phyloP scores from a whole-genome alignment of 2,113 vertebrate species.

The Calyptomena viridis region DNA sequence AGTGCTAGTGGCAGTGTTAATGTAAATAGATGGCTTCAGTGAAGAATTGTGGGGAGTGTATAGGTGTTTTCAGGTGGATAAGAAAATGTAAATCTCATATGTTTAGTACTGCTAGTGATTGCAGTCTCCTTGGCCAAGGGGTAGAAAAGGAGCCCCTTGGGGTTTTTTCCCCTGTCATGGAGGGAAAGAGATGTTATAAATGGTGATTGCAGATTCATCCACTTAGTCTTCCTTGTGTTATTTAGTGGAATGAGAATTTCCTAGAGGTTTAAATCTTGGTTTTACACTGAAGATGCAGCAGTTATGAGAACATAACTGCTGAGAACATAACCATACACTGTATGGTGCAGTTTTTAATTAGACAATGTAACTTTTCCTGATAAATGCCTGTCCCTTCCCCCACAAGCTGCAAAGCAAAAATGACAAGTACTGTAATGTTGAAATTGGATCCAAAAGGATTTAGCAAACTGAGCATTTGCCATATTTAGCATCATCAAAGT shows the following conservation, averaged over 20 bases:
- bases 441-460: conserved; percentile 83
- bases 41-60: background rate
- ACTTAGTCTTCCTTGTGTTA: background rate
- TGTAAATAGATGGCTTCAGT: background rate
- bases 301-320: background rate
- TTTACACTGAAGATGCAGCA: background rate
- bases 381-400: conserved; percentile 18
- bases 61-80: background rate
- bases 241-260: background rate
- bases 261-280: background rate
- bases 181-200: background rate
- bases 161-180: background rate
- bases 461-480: conserved; percentile 84
- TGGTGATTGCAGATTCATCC: background rate
- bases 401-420: conserved; percentile 40
- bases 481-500: conserved; percentile 86
- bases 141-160: background rate
- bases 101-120: background rate
- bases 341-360: background rate
- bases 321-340: too few relatives aligned
- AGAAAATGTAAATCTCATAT: background rate
- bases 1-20: background rate
- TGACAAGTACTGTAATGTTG: conserved; percentile 62
- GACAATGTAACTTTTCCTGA: conserved; percentile 45
- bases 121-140: background rate